Percentiles rank a stretch among this genome's conserved stretches.
Evolutionary conservation across 2,888 invertebrate species (phyloP).

Genomic region (Limnephilus lunatus): DNA sequence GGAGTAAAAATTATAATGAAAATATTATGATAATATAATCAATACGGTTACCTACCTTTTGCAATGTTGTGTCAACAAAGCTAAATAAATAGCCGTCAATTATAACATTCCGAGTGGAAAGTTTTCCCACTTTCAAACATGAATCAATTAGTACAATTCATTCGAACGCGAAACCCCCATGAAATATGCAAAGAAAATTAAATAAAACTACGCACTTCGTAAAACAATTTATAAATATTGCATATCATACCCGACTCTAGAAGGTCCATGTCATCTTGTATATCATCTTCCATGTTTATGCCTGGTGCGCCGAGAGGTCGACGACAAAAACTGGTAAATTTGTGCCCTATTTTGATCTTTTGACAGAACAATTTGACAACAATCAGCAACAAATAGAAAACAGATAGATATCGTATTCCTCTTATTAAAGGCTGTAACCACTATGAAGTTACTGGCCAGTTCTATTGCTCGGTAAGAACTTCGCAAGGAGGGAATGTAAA

Average conservation of each 20-base stretch:
- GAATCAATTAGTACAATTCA: neutral
- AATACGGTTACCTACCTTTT: neutral
- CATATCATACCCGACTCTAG: neutral
- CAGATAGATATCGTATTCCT: neutral
- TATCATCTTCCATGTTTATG: neutral
- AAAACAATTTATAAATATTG: neutral
- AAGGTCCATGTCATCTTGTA: neutral
- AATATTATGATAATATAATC: neutral
- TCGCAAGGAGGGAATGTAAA: neutral
- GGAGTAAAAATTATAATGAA: neutral
- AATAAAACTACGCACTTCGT: neutral
- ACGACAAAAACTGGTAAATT: constrained; percentile 3
- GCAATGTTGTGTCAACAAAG: neutral
- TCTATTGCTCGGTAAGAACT: neutral
- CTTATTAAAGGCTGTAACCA: neutral
- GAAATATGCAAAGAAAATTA: neutral
- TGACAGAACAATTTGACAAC: constrained; percentile 17
- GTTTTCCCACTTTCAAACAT: neutral
- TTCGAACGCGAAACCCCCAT: neutral
- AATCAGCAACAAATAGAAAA: constrained; percentile 9
- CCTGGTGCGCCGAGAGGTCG: neutral
- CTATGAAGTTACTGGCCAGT: neutral
- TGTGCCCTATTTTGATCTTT: neutral
- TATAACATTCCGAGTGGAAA: neutral
- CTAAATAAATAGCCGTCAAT: neutral